Evolutionary conservation across 2,888 invertebrate species (phyloP).

Genomic region (Venustoraphidia nigricollis): DNA sequence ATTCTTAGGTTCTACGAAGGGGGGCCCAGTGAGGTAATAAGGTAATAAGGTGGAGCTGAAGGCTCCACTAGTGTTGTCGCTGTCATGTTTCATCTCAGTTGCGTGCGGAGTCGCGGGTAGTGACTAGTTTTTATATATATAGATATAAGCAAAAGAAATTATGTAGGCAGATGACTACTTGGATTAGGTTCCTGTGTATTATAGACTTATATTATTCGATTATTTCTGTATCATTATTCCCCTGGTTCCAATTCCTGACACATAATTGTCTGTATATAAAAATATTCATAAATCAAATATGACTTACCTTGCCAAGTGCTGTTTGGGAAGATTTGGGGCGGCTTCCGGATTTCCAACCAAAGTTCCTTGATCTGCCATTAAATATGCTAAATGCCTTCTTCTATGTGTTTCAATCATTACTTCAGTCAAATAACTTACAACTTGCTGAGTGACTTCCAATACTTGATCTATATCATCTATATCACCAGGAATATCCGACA

Average conservation of each 20-base stretch:
- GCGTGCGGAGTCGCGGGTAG: too few species aligned
- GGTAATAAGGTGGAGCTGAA: too few species aligned
- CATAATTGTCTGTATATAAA: slow-evolving; percentile 1
- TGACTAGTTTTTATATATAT: too few species aligned
- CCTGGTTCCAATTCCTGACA: too few species aligned
- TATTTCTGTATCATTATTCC: too few species aligned
- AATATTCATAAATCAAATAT: background rate
- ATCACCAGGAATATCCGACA: slow-evolving; percentile 90
- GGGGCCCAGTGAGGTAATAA: too few species aligned
- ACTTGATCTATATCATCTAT: slow-evolving; percentile 83
- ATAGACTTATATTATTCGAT: too few species aligned
- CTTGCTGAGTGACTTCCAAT: slow-evolving; percentile 59
- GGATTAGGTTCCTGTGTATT: too few species aligned
- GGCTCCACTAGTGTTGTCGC: too few species aligned
- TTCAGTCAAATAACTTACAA: slow-evolving; percentile 70
- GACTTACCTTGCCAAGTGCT: slow-evolving; percentile 56
- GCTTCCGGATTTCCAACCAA: slow-evolving; percentile 83
- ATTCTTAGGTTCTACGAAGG: too few species aligned
- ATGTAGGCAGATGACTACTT: background rate
- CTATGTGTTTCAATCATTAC: slow-evolving; percentile 79
- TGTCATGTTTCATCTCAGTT: too few species aligned
- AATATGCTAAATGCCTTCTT: slow-evolving; percentile 80
- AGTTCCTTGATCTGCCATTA: slow-evolving; percentile 94
- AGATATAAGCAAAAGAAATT: too few species aligned
- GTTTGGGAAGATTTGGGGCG: slow-evolving; percentile 83